phyloP scores from a whole-genome alignment of 2,797 vertebrate species.

The Sparidentex hasta region DNA sequence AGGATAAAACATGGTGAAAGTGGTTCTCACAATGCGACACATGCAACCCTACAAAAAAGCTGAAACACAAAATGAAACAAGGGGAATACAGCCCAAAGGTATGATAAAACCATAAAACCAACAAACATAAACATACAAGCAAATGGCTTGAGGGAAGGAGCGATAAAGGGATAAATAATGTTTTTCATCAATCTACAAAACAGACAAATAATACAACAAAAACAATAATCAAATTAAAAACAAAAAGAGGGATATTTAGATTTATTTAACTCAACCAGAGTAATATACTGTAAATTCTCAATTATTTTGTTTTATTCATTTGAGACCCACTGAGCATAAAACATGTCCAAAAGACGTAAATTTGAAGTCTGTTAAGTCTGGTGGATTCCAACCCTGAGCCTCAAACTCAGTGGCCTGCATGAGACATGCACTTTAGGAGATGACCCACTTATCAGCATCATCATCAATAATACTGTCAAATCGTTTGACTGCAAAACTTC shows the following conservation, averaged over 20 bases:
- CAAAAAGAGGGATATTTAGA: constrained; percentile 23
- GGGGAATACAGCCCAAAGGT: constrained; percentile 36
- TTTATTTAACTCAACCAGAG: constrained; percentile 22
- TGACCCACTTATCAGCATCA: too few relatives aligned
- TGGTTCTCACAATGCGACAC: constrained; percentile 49
- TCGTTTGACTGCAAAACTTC: not conserved
- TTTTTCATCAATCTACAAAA: constrained; percentile 34
- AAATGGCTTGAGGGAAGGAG: constrained; percentile 38
- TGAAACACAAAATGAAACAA: constrained; percentile 48
- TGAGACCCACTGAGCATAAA: not conserved
- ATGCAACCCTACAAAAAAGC: constrained; percentile 51
- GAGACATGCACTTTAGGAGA: too few relatives aligned
- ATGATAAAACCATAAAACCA: constrained; percentile 19
- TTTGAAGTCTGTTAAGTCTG: too few relatives aligned
- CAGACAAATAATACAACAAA: constrained; percentile 39
- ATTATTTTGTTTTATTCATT: constrained; percentile 4
- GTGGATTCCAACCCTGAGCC: too few relatives aligned
- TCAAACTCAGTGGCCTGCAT: too few relatives aligned
- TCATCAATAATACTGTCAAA: too few relatives aligned
- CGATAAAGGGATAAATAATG: constrained; percentile 16
- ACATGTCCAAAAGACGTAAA: too few relatives aligned
- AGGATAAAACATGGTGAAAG: constrained; percentile 45
- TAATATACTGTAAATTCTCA: constrained; percentile 60
- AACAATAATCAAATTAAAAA: constrained; percentile 42
- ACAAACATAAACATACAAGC: constrained; percentile 42